Percentiles rank a stretch among this genome's conserved stretches.
Conservation (phyloP, 2,113 vertebrate genomes). For the Oreochromis aureus region DNA sequence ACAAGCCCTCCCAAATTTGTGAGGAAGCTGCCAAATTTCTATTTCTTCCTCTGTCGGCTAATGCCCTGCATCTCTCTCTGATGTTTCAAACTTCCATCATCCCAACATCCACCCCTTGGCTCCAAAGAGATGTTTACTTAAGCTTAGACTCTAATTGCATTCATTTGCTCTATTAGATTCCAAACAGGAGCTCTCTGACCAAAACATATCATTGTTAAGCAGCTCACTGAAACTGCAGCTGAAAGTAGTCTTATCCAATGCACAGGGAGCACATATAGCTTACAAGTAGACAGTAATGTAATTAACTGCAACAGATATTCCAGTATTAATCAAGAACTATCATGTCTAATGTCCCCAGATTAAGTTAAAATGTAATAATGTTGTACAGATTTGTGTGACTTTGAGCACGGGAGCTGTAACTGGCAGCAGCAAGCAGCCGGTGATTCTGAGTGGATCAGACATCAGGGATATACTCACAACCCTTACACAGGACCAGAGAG, state of each 20-base stretch:
- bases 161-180: neutral
- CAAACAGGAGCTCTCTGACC: neutral
- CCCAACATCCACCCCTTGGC: neutral
- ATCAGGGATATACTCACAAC: slow-evolving; percentile 34
- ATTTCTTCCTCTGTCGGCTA: neutral
- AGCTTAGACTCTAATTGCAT: neutral
- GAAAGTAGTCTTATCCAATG: neutral
- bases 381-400: slow-evolving; percentile 66
- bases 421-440: slow-evolving; percentile 58
- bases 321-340: neutral
- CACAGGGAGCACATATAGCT: neutral
- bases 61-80: neutral
- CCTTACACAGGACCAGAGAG: slow-evolving; percentile 53
- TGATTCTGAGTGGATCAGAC: slow-evolving; percentile 61
- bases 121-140: neutral
- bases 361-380: neutral
- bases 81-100: neutral
- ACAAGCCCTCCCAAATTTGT: neutral
- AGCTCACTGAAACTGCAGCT: neutral
- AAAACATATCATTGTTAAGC: neutral
- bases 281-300: neutral
- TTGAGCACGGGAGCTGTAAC: slow-evolving; percentile 66
- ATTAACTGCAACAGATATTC: neutral
- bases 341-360: neutral
- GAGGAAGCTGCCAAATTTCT: neutral